Percentiles rank a stretch among this genome's conserved stretches.
These are phyloP conservation scores for Perizoma affinitatum DNA, from an alignment of 2,888 invertebrate species.

Conservation along the genomic window DNA sequence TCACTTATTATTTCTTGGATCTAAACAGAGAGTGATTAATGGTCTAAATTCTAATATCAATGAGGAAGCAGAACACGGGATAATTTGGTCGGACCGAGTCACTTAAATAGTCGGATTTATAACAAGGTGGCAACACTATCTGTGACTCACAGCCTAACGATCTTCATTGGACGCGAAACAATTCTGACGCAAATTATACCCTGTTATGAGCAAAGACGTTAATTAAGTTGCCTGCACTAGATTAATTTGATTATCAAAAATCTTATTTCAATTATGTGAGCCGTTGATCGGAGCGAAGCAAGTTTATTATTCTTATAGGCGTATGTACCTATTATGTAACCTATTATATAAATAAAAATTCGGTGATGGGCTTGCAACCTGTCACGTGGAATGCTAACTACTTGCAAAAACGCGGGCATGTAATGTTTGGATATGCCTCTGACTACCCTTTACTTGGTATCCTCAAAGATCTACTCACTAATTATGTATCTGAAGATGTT, in stretches of 20 bases:
- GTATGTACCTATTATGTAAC: slow-evolving; percentile 24
- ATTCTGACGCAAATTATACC: slow-evolving; percentile 81
- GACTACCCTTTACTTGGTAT: no score
- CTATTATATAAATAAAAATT: no score
- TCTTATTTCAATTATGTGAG: slow-evolving; percentile 77
- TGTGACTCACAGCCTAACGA: slow-evolving; percentile 62
- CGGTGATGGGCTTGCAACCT: no score
- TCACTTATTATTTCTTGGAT: no score
- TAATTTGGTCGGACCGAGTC: background rate
- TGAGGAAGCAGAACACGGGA: no score
- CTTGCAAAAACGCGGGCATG: no score
- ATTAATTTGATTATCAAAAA: slow-evolving; percentile 78
- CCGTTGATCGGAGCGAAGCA: slow-evolving; percentile 66
- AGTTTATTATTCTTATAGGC: slow-evolving; percentile 56
- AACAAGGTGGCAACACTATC: slow-evolving; percentile 45
- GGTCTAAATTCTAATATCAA: no score
- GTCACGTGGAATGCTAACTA: no score
- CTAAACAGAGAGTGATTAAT: no score
- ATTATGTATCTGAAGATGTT: no score
- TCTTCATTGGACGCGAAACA: slow-evolving; percentile 75
- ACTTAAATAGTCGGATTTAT: slow-evolving; percentile 8
- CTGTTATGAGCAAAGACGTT: slow-evolving; percentile 70
- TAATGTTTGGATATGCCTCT: no score
- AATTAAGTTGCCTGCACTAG: slow-evolving; percentile 74
- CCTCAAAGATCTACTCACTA: no score